These are phyloP conservation scores for Daktulosphaira vitifoliae DNA, from an alignment of 1,140 invertebrate genomes.

Conservation along the genomic window DNA sequence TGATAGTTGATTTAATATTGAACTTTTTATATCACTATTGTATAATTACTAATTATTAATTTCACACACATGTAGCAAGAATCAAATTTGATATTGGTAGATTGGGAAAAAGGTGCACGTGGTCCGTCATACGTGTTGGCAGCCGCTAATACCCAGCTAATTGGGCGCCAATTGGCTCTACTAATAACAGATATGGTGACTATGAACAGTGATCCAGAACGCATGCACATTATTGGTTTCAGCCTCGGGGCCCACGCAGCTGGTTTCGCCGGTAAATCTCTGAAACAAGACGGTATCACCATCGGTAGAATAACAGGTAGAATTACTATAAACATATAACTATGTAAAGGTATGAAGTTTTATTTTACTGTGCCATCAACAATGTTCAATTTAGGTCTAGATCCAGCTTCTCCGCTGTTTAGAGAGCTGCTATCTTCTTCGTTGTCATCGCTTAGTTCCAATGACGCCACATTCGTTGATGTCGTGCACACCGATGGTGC, in stretches of 20 bases:
- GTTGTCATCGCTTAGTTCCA: constrained; percentile 41
- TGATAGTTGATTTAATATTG: neutral
- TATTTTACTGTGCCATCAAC: no score
- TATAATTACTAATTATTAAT: no score
- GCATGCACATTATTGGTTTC: constrained; percentile 65
- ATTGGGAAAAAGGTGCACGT: constrained; percentile 48
- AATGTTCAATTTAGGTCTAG: constrained; percentile 47
- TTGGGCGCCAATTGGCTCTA: constrained; percentile 53
- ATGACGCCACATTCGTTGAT: constrained; percentile 48
- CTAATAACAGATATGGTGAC: constrained; percentile 45
- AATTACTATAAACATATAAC: neutral
- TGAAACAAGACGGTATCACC: constrained; percentile 48
- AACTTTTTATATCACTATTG: no score
- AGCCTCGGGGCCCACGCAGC: constrained; percentile 69
- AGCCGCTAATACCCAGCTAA: constrained; percentile 55
- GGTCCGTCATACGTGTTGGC: constrained; percentile 51
- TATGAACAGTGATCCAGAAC: constrained; percentile 43
- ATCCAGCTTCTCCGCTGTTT: constrained; percentile 62
- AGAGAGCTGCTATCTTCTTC: constrained; percentile 47
- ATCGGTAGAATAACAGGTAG: constrained; percentile 60
- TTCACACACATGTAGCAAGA: constrained; percentile 43
- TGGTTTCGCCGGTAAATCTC: constrained; percentile 58
- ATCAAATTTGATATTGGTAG: constrained; percentile 46
- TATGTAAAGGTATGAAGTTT: no score
- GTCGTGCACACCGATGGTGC: constrained; percentile 48